A percentile compares a stretch with the other conserved stretches of the same genome.
Evolutionary conservation across 2,797 vertebrate genomes (phyloP).

Genomic region (Urophycis tenuis): DNA sequence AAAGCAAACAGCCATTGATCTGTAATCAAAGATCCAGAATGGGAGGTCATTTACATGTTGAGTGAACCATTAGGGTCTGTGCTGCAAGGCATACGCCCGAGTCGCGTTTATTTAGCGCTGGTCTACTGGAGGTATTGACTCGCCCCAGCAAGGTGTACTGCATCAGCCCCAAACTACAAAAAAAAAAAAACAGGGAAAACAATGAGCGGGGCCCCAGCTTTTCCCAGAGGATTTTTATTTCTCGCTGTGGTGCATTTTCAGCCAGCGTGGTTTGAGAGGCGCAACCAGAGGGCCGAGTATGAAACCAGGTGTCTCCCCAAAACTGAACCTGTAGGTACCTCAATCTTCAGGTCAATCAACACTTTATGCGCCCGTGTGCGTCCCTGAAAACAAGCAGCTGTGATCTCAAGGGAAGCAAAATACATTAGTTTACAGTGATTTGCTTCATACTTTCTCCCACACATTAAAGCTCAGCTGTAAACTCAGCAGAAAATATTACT

Average conservation of each 20-base stretch:
- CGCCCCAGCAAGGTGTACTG: conserved; percentile 29
- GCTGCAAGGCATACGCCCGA: conserved; percentile 72
- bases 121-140: conserved; percentile 73
- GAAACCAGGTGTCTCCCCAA: neutral
- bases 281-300: neutral
- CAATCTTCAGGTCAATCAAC: neutral
- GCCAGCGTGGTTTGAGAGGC: too few relatives aligned
- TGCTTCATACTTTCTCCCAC: too few relatives aligned
- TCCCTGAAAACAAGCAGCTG: neutral
- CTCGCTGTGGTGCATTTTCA: neutral
- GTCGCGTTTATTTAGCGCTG: conserved; percentile 74
- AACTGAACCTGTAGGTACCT: neutral
- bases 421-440: too few relatives aligned
- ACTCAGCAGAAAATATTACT: too few relatives aligned
- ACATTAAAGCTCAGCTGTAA: too few relatives aligned
- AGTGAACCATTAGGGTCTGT: conserved; percentile 73
- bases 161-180: too few relatives aligned
- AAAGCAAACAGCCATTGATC: conserved; percentile 89
- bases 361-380: too few relatives aligned
- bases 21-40: conserved; percentile 84
- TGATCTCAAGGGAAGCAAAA: too few relatives aligned
- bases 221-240: neutral
- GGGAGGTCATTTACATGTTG: conserved; percentile 85
- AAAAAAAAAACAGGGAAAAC: neutral
- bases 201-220: neutral